These are phyloP conservation scores for Dryobota labecula DNA, from an alignment of 2,888 invertebrate species.

Conservation along the genomic window DNA sequence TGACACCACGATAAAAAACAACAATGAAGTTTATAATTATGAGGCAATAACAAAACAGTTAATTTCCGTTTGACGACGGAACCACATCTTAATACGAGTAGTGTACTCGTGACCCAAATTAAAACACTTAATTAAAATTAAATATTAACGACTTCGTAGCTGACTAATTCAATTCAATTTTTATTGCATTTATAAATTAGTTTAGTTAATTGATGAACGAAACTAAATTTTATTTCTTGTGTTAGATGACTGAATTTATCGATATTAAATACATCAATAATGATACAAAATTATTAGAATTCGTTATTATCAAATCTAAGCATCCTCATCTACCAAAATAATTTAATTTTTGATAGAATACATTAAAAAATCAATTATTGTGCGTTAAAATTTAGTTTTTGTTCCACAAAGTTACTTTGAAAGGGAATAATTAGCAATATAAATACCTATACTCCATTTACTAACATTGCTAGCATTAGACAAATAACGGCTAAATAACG, in stretches of 20 bases:
- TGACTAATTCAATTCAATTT: conserved; percentile 12
- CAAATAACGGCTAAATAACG: too few relatives aligned
- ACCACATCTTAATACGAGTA: neutral
- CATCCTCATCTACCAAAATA: neutral
- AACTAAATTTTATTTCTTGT: conserved; percentile 19
- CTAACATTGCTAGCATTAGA: too few relatives aligned
- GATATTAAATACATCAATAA: conserved; percentile 16
- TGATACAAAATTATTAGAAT: conserved; percentile 16
- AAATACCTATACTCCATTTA: too few relatives aligned
- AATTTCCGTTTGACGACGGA: conserved; percentile 4
- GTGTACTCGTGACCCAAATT: conserved; percentile 9
- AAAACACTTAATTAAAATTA: conserved; percentile 23
- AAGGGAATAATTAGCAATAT: too few relatives aligned
- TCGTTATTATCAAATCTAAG: neutral
- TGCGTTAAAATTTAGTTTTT: neutral
- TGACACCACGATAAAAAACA: neutral
- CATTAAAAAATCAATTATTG: neutral
- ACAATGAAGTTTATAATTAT: neutral
- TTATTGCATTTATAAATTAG: conserved; percentile 39
- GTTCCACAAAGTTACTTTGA: neutral
- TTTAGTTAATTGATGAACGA: conserved; percentile 31
- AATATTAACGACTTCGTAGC: conserved; percentile 34
- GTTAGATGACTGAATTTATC: neutral
- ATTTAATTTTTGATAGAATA: neutral
- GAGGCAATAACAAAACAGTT: neutral